Evolutionary conservation across 2,113 vertebrate species (phyloP).

Genomic region (Mobula hypostoma): DNA sequence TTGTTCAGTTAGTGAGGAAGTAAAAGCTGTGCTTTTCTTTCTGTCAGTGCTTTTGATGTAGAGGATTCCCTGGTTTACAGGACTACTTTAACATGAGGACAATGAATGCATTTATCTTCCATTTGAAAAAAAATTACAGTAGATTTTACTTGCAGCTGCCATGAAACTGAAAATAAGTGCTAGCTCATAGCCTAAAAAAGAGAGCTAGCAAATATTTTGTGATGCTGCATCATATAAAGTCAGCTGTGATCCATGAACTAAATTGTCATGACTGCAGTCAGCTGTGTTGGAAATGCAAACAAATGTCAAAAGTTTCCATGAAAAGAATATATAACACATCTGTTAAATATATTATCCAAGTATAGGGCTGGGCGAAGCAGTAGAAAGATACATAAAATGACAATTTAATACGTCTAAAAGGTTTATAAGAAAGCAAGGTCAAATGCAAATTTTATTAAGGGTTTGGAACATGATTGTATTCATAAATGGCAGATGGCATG

Average conservation of each 20-base stretch:
- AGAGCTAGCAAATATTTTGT: neutral
- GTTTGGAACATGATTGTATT: neutral
- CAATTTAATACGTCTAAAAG: neutral
- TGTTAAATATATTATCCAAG: neutral
- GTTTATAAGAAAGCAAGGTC: neutral
- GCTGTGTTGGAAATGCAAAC: slow-evolving; percentile 20
- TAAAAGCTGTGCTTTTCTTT: neutral
- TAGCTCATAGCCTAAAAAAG: neutral
- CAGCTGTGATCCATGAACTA: neutral
- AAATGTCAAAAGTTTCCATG: slow-evolving; percentile 3
- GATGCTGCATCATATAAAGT: neutral
- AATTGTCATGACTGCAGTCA: neutral
- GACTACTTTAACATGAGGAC: neutral
- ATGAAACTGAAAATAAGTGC: slow-evolving; percentile 19
- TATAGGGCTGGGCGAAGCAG: neutral
- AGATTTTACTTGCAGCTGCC: slow-evolving; percentile 1
- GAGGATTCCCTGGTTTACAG: neutral
- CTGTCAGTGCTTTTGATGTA: neutral
- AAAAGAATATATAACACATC: neutral
- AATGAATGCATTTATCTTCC: neutral
- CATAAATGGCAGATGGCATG: slow-evolving; percentile 12
- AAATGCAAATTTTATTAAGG: slow-evolving; percentile 21
- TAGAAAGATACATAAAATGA: slow-evolving; percentile 1
- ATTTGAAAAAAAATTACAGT: neutral
- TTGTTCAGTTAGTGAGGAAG: neutral